Percentiles rank a stretch among this genome's conserved stretches.
Conservation (phyloP, 1,140 invertebrate genomes). For the Aphidius gifuensis region DNA sequence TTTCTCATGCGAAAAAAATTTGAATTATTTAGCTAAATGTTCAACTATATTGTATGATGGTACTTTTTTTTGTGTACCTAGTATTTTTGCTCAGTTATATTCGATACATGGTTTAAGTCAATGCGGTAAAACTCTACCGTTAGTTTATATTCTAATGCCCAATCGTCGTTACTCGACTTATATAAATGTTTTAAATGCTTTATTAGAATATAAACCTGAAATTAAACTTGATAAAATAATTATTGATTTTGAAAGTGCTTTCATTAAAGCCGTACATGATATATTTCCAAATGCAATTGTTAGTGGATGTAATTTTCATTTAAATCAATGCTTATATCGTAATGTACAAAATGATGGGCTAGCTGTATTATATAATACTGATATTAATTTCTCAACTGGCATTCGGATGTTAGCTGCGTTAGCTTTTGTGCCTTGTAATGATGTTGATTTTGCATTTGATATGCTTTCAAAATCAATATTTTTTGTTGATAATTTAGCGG, state of each 20-base stretch:
- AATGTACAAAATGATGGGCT: slow-evolving; percentile 14
- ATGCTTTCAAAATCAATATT: neutral
- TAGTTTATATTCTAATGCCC: slow-evolving; percentile 19
- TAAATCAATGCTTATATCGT: slow-evolving; percentile 22
- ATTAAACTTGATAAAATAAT: slow-evolving; percentile 17
- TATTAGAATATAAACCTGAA: slow-evolving; percentile 12
- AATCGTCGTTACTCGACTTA: slow-evolving; percentile 11
- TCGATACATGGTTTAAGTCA: slow-evolving; percentile 22
- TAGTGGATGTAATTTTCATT: slow-evolving; percentile 27
- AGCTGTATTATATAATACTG: slow-evolving; percentile 1
- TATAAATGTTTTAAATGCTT: slow-evolving; percentile 5
- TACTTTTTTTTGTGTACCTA: slow-evolving; percentile 17
- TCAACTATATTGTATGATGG: slow-evolving; percentile 18
- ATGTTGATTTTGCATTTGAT: neutral
- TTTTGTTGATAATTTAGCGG: neutral
- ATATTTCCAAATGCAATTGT: slow-evolving; percentile 12
- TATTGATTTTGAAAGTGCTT: slow-evolving; percentile 18
- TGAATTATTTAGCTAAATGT: slow-evolving; percentile 6
- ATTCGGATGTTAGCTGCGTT: slow-evolving; percentile 8
- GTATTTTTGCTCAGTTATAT: slow-evolving; percentile 22
- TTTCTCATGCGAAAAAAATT: slow-evolving; percentile 8
- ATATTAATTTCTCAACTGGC: slow-evolving; percentile 4
- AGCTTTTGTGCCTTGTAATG: neutral
- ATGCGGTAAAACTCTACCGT: slow-evolving; percentile 12
- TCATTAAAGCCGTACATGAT: slow-evolving; percentile 2